Evolutionary conservation across 2,888 invertebrate genomes (phyloP).

Genomic region (Tetrapedia diversipes): DNA sequence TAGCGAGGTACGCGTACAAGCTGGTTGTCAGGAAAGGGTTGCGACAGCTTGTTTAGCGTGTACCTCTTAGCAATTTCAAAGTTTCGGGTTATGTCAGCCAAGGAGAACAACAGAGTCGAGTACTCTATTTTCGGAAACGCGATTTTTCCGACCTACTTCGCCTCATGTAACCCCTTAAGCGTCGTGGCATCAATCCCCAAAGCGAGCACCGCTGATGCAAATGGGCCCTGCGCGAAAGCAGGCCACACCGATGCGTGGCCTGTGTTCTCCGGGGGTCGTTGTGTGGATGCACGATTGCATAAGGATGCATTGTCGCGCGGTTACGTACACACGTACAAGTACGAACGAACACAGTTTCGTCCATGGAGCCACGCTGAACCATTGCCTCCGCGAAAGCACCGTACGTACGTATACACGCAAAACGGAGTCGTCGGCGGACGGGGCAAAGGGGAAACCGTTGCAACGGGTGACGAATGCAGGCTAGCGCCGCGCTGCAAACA

Average conservation of each 20-base stretch:
- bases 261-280: background rate
- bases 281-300: constrained; percentile 25
- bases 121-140: too few relatives aligned
- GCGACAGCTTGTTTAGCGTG: too few relatives aligned
- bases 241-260: constrained; percentile 18
- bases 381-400: background rate
- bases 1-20: too few relatives aligned
- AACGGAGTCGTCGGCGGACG: background rate
- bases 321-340: constrained; percentile 8
- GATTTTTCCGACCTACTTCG: too few relatives aligned
- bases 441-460: constrained; percentile 13
- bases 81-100: too few relatives aligned
- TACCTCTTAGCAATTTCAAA: too few relatives aligned
- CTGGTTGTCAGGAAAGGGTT: too few relatives aligned
- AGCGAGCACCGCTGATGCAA: constrained; percentile 2
- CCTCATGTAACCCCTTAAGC: too few relatives aligned
- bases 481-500: constrained; percentile 50
- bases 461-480: constrained; percentile 36
- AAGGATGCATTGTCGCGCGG: constrained; percentile 40
- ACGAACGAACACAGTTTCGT: constrained; percentile 13
- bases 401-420: background rate
- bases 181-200: constrained; percentile 3
- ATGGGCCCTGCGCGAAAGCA: constrained; percentile 28
- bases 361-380: background rate
- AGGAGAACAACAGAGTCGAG: too few relatives aligned